phyloP scores from a whole-genome alignment of 2,113 vertebrate genomes.

The Otus sunia region DNA sequence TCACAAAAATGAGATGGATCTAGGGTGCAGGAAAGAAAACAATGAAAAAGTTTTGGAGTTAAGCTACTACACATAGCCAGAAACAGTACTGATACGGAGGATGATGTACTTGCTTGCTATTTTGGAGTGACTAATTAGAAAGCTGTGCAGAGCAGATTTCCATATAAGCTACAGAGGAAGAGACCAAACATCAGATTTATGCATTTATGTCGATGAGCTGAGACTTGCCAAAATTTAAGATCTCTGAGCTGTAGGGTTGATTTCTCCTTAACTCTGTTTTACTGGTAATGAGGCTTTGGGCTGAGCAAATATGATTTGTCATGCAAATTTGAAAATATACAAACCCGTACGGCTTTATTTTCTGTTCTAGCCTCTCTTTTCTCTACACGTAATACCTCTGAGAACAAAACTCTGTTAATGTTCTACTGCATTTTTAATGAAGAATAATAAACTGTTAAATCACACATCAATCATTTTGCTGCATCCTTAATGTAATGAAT shows the following conservation, averaged over 20 bases:
- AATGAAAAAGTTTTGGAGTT: neutral
- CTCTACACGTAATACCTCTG: neutral
- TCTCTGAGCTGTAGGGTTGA: neutral
- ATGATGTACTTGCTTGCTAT: neutral
- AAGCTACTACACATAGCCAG: neutral
- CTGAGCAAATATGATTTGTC: neutral
- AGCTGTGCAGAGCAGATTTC: neutral
- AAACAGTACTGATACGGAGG: neutral
- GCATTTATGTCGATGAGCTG: neutral
- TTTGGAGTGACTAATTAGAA: neutral
- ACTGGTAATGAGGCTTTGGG: neutral
- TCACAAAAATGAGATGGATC: neutral
- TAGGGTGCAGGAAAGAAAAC: neutral
- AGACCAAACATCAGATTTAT: neutral
- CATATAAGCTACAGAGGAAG: neutral
- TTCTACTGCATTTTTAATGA: slow-evolving; percentile 60
- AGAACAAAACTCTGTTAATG: slow-evolving; percentile 28
- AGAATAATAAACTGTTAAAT: slow-evolving; percentile 59
- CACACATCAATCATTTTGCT: slow-evolving; percentile 41
- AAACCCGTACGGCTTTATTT: neutral
- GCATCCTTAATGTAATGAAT: slow-evolving; percentile 1
- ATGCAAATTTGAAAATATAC: neutral
- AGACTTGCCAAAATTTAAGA: neutral
- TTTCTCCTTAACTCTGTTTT: neutral
- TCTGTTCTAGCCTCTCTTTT: neutral